Base-by-base conservation (phyloP, 1,140 invertebrate genomes). In the Phocides pigmalion region DNA sequence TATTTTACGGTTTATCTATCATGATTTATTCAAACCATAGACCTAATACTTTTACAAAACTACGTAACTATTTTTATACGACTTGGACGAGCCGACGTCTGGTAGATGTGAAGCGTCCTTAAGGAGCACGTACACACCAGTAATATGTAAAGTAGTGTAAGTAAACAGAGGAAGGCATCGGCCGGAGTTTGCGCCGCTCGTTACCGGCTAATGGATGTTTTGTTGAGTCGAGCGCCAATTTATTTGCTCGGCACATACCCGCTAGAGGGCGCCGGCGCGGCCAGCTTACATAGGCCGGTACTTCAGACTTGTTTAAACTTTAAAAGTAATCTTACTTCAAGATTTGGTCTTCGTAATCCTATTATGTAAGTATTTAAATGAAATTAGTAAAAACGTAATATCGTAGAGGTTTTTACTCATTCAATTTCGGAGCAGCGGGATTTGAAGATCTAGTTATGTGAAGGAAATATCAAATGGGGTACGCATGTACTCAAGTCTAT, bases 161-260 rank as follows among this genome's bases (percentile, higher is more conserved):
- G 64, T 49, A 68, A 19, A 42, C 25, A 41, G 61, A 59, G 39
- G 44, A 61, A 44, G 62, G 50, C 62, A 59, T 64, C 42, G 66
- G 6, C 39, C 37, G 54, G 56, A 61, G 64, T 64, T 54, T 64
- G 37, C 63, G 44, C 46, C 44, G 47, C 68, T 66, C 53, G 68
- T 65, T 66, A 62, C 46, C 22, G 25, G 20, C 64, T 66, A 66
- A 63, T 61, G 53, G 53, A 56, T 64, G 54, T 70, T 61, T 58
- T 59, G 49, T 69, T 58, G 62, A 63, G 47, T 64, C 61, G 37
- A 61, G 66, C 28, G 14, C 25, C 56, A 53, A 51, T 58, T 63
- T 63, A 53, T 58, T 22, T 41, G 25, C 37, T 14, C 22, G 14
- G 8, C 42, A 20, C 50, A 42, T 8, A 51, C 15, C 25, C 44